phyloP scores from a whole-genome alignment of 2,888 invertebrate species.

The Apodemia zela region DNA sequence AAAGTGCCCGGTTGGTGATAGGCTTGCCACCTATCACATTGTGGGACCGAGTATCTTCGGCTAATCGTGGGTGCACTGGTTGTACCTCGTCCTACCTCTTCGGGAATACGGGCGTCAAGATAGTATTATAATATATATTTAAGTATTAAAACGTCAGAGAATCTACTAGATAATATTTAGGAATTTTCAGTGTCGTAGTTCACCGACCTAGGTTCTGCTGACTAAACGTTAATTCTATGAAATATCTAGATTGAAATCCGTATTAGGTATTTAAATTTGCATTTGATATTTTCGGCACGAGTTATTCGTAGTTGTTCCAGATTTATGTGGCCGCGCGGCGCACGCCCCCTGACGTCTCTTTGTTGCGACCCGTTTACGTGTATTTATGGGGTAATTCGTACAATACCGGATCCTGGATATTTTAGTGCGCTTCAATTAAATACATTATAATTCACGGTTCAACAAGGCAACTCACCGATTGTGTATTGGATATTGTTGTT shows the following conservation, averaged over 20 bases:
- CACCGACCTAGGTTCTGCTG: not conserved
- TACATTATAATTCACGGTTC: slow-evolving; percentile 24
- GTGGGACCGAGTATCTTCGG: too few relatives aligned
- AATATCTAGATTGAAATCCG: slow-evolving; percentile 21
- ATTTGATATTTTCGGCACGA: slow-evolving; percentile 27
- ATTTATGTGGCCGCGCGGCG: slow-evolving; percentile 57
- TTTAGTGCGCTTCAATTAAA: slow-evolving; percentile 20
- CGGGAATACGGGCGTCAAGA: too few relatives aligned
- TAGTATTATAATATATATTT: too few relatives aligned
- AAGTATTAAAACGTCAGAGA: too few relatives aligned
- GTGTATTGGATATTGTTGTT: not conserved
- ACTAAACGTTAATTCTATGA: not conserved
- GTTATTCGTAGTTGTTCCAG: slow-evolving; percentile 39
- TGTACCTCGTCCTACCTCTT: too few relatives aligned
- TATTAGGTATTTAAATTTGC: slow-evolving; percentile 18
- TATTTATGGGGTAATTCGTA: slow-evolving; percentile 68
- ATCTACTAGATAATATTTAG: too few relatives aligned
- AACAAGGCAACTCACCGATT: not conserved
- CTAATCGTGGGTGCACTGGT: too few relatives aligned
- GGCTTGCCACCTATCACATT: too few relatives aligned
- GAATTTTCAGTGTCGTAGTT: too few relatives aligned
- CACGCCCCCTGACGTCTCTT: slow-evolving; percentile 54
- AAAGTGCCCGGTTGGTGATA: too few relatives aligned
- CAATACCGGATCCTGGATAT: slow-evolving; percentile 12
- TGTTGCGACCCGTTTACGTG: slow-evolving; percentile 62